These are phyloP conservation scores for Drosophila subobscura DNA, from an alignment of 1,140 invertebrate genomes.

Conservation along the genomic window DNA sequence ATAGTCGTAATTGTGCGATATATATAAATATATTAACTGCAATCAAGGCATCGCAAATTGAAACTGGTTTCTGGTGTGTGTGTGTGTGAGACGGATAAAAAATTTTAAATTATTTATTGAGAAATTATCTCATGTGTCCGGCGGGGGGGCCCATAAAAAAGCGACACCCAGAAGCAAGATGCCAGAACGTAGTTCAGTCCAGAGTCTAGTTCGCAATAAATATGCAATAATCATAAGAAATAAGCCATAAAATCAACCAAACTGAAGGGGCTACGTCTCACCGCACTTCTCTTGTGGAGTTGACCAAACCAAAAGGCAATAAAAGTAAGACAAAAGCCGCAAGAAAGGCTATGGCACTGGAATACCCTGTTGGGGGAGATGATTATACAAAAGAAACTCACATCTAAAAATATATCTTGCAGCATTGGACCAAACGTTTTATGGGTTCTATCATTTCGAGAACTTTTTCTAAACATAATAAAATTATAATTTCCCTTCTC, in stretches of 20 bases:
- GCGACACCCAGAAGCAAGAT: constrained; percentile 31
- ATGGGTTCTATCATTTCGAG: no score
- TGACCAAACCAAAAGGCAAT: constrained; percentile 9
- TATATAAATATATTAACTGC: constrained; percentile 39
- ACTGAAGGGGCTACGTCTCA: constrained; percentile 5
- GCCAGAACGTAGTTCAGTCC: constrained; percentile 7
- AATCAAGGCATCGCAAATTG: constrained; percentile 43
- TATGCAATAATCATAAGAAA: constrained; percentile 66
- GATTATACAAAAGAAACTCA: not conserved
- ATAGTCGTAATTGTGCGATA: constrained; percentile 25
- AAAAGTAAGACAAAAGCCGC: constrained; percentile 27
- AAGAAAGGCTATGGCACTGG: not conserved
- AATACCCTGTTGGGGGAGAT: no score
- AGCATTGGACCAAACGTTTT: not conserved
- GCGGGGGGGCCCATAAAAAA: constrained; percentile 28
- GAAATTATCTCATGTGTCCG: constrained; percentile 57
- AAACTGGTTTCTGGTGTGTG: constrained; percentile 54
- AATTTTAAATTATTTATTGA: constrained; percentile 66
- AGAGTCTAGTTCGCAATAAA: constrained; percentile 46
- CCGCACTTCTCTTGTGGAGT: not conserved
- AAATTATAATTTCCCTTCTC: constrained; percentile 29
- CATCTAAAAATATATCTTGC: not conserved
- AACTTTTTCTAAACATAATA: constrained; percentile 23
- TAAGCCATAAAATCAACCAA: constrained; percentile 51
- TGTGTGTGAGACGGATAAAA: constrained; percentile 19